Percentiles rank a stretch among this genome's conserved stretches.
These are phyloP conservation scores for Drosophila anceps DNA, from an alignment of 2,888 invertebrate species.

Conservation along the genomic window DNA sequence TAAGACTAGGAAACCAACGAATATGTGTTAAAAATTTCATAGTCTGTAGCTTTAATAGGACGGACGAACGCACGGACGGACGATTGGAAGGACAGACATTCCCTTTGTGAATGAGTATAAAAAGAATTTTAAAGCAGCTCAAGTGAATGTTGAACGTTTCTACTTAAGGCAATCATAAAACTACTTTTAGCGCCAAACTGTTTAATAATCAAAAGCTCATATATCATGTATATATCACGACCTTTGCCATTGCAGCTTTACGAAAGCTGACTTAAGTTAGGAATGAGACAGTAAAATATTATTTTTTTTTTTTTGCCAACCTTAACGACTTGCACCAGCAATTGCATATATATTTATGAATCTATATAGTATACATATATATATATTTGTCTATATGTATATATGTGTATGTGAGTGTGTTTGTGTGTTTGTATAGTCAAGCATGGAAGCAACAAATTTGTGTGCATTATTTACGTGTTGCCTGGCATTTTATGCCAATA, in stretches of 20 bases:
- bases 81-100: no score
- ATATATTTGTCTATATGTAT: neutral
- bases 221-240: no score
- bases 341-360: neutral
- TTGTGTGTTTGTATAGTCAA: neutral
- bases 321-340: neutral
- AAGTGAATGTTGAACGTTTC: no score
- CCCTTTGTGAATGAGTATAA: no score
- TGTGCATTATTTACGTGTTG: constrained; percentile 77
- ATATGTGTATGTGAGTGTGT: neutral
- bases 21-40: no score
- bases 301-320: neutral
- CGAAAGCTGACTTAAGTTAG: neutral
- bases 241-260: neutral
- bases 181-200: no score
- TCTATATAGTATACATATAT: neutral
- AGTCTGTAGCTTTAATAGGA: no score
- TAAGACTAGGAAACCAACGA: no score
- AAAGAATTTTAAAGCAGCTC: no score
- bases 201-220: no score
- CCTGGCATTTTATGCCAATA: constrained; percentile 78
- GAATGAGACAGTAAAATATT: neutral
- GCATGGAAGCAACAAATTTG: constrained; percentile 67
- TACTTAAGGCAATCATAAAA: no score
- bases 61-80: no score